Base-by-base conservation (phyloP, 2,113 vertebrate species). In the Proteles cristata region DNA sequence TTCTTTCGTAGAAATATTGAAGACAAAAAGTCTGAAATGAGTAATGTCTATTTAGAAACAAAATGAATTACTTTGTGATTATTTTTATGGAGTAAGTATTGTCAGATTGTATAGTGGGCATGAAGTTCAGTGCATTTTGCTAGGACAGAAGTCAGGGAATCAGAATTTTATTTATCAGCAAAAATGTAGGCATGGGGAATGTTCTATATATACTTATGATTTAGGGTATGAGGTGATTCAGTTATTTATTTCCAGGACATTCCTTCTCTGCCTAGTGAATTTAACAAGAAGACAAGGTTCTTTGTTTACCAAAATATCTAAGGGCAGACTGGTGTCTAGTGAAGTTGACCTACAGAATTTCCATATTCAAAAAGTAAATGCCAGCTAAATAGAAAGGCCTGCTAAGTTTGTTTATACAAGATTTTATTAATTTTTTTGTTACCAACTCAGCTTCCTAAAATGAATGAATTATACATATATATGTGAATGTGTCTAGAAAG, bases 1-100 rank as follows among this genome's bases (percentile, higher is more conserved):
- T 97, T 98, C 97, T 98, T 99, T 98, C 98, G 86, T 98, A 97
- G 69, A 98, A 98, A 96, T 97, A 95, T 0, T 69, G 6, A 98
- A 97, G 80, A 96, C 97, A 88, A 96, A 82, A 94, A 61, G 14
- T 65, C 66, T 65, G 88, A 97, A 23, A 58, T 86, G 11, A 66
- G 50, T 95, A 92, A 94, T 98, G 39, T 86, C 69, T 97, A 73
- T 97, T 85, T 96, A 95, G 69, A 94, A 96, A 90, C 82, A 97
- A 96, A 93, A 89, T 85, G 11, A 50, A 55, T 97, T 97, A 26
- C 9, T 96, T 94, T 71, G 93, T 66, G 31, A 17, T 98, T 9
- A 90, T 79, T 97, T 98, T 97, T 80, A 28, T 96, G 69, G 93
- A 58, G 61, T 94, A 8, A 6, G n/a, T 90, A 76, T 73, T 96